phyloP scores from a whole-genome alignment of 2,113 vertebrate genomes.

The Cepphus grylle region DNA sequence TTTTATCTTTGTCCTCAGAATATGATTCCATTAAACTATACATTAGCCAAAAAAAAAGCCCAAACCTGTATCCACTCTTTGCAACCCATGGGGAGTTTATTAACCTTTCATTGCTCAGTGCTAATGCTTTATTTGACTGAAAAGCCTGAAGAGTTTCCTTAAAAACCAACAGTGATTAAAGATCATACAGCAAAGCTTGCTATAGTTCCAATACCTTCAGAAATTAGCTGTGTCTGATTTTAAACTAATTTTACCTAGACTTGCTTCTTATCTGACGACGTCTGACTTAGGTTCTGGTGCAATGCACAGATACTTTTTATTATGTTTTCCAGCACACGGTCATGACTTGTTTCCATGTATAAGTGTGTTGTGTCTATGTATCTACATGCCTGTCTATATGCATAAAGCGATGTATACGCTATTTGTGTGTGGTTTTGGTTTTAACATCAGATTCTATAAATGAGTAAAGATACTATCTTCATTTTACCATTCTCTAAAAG shows the following conservation, averaged over 20 bases:
- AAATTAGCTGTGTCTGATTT: conserved; percentile 22
- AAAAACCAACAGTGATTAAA: not conserved
- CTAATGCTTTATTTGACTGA: not conserved
- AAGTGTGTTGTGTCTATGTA: conserved; percentile 36
- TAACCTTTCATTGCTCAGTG: not conserved
- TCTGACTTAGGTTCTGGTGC: not conserved
- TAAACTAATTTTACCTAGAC: conserved; percentile 24
- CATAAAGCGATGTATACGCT: conserved; percentile 46
- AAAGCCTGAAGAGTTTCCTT: not conserved
- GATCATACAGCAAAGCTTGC: not conserved
- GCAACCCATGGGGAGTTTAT: not conserved
- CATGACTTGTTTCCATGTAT: conserved; percentile 41
- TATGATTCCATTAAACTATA: not conserved
- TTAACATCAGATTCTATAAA: conserved; percentile 68
- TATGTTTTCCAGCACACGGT: not conserved
- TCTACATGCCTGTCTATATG: conserved; percentile 31
- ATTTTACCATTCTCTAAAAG: conserved; percentile 67
- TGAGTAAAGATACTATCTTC: conserved; percentile 66
- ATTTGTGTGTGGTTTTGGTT: conserved; percentile 31
- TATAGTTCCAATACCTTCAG: not conserved
- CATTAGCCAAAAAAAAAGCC: not conserved
- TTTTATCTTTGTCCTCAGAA: not conserved
- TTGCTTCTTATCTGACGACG: conserved; percentile 31
- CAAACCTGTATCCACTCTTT: not conserved
- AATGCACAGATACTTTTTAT: not conserved